Evolutionary conservation across 2,888 invertebrate species (phyloP).

Genomic region (Agrenia bidenticulata): DNA sequence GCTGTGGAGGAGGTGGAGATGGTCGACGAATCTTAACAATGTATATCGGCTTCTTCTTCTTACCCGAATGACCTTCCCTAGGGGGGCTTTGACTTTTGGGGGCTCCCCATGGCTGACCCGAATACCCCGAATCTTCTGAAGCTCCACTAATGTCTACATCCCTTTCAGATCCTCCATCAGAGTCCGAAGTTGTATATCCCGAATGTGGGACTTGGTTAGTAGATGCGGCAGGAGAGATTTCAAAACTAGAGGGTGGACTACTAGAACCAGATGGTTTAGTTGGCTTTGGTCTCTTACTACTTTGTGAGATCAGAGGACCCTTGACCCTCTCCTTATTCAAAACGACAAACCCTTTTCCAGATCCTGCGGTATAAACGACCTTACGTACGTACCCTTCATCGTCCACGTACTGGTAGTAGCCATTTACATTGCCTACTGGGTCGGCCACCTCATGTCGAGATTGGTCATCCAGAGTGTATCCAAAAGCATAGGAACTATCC

Average conservation of each 20-base stretch:
- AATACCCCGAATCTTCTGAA: too few relatives aligned
- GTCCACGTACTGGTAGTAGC: conserved; percentile 35
- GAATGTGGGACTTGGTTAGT: too few relatives aligned
- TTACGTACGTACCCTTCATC: conserved; percentile 40
- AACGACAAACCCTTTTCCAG: conserved; percentile 48
- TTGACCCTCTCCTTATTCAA: conserved; percentile 32
- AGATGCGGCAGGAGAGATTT: too few relatives aligned
- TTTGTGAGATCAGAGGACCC: too few relatives aligned
- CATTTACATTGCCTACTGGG: conserved; percentile 43
- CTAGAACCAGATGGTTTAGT: too few relatives aligned
- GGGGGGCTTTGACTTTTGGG: not conserved
- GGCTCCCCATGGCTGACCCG: too few relatives aligned
- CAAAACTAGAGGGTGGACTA: not conserved
- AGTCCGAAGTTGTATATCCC: too few relatives aligned
- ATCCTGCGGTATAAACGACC: conserved; percentile 47
- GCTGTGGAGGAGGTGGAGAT: not conserved
- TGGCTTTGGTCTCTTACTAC: too few relatives aligned
- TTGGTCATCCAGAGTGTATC: conserved; percentile 43
- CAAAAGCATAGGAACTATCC: conserved; percentile 46
- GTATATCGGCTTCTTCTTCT: conserved; percentile 38
- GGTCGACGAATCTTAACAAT: conserved; percentile 47
- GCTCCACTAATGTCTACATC: too few relatives aligned
- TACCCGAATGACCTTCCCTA: not conserved
- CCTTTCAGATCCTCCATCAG: too few relatives aligned
- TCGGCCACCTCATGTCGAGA: conserved; percentile 44